Base-by-base conservation (phyloP, 2,113 vertebrate species). In the Percina caprodes region DNA sequence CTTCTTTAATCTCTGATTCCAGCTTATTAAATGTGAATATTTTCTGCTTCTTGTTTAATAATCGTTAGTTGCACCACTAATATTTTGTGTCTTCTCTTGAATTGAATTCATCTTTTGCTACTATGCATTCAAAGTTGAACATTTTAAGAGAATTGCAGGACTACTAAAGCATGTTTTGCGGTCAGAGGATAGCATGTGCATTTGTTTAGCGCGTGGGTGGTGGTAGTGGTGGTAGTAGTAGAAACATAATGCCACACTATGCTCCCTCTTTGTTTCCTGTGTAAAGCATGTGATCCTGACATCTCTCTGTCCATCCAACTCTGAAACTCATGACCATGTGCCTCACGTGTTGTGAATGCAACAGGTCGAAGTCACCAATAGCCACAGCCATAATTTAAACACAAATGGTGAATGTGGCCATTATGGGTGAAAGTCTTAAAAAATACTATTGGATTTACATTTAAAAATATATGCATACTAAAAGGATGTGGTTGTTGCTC, bases 251-350 rank as follows among this genome's bases (percentile, higher is more conserved):
- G 72, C 45, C 23, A 10, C 11, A 12, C 68, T 69, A 18, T 73
- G 30, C 24, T 0, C 19, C 18, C 6, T 69, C 26, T 77, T 30
- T 71, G 65, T 66, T 90, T 88, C 87, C 82, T 82, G 72, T 78
- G 18, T 46, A 3, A 21, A 73, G 30, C 84, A 85, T 83, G 87
- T 87, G 87, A 89, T 30, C 15, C 39, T 70, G 68, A 35, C 74
- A 71, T 54, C 67, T 60, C 73, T 9, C 33, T 42, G 61, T 75
- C 79, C 56, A 10, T 80, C 42, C 54, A 21, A 2, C 18, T 3
- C 59, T 49, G 16, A 45, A 35, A 76, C 79, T 65, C 87, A 75
- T 82, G 79, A 83, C 79, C 68, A 4, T 1, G 61, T 39, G 73
- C 23, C 52, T 69, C 26, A 24, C 60, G 75, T 66, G 72, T 23